Conservation (phyloP, 2,888 invertebrate species). For the Eupithecia pulchellata region DNA sequence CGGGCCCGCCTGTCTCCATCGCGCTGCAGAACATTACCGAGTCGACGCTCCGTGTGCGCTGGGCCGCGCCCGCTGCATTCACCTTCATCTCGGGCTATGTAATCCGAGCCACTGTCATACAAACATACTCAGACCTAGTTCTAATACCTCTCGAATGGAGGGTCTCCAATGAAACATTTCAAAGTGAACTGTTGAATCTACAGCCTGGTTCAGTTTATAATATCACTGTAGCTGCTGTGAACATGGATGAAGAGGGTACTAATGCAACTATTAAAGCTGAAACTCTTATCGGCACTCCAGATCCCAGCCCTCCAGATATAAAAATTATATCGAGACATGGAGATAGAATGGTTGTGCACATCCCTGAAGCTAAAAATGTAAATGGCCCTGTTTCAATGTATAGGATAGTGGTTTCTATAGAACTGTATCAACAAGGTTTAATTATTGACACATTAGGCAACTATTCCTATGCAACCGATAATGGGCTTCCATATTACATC, state of each 20-base stretch:
- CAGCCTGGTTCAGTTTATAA: constrained; percentile 91
- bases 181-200: constrained; percentile 86
- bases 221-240: constrained; percentile 88
- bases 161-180: constrained; percentile 85
- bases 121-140: constrained; percentile 84
- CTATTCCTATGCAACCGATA: constrained; percentile 87
- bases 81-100: constrained; percentile 83
- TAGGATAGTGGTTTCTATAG: constrained; percentile 89
- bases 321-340: constrained; percentile 86
- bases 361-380: constrained; percentile 89
- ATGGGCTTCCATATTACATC: constrained; percentile 92
- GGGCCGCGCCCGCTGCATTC: constrained; percentile 85
- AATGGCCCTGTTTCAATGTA: constrained; percentile 92
- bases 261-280: constrained; percentile 84
- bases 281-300: constrained; percentile 90
- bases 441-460: constrained; percentile 86
- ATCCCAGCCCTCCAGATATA: constrained; percentile 89
- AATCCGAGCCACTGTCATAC: constrained; percentile 82
- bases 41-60: constrained; percentile 85
- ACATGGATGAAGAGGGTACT: constrained; percentile 86
- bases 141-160: constrained; percentile 84
- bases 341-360: constrained; percentile 87
- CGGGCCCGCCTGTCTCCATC: constrained; percentile 89
- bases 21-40: constrained; percentile 86
- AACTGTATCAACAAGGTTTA: constrained; percentile 87